Conservation (phyloP, 1,140 invertebrate species). For the Kradibia gibbosae region DNA sequence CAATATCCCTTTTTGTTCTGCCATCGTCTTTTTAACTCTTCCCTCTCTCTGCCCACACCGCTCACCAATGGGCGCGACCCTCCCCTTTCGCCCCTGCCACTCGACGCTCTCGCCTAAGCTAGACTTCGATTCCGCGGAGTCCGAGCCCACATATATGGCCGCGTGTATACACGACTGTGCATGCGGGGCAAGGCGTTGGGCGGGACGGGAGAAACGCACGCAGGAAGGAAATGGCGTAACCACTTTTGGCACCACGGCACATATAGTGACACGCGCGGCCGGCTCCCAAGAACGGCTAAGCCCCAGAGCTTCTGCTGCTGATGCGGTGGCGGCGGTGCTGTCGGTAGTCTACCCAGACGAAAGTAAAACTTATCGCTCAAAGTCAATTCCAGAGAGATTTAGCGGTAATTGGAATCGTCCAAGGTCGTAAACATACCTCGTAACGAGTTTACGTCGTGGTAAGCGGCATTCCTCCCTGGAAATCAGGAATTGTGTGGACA, state of each 20-base stretch:
- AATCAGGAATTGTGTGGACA: constrained; percentile 49
- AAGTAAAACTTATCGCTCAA: constrained; percentile 54
- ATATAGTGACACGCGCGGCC: constrained; percentile 11
- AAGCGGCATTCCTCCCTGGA: constrained; percentile 55
- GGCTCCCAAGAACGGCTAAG: constrained; percentile 39
- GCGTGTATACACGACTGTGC: background rate
- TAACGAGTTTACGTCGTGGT: constrained; percentile 52
- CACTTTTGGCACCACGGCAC: constrained; percentile 41
- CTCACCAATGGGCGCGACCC: too few relatives aligned
- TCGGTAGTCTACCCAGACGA: constrained; percentile 24
- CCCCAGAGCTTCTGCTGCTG: constrained; percentile 12
- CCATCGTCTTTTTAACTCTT: background rate
- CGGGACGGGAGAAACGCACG: background rate
- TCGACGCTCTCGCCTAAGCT: background rate
- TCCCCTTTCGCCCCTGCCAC: too few relatives aligned
- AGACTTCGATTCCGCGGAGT: background rate
- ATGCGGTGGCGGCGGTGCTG: background rate
- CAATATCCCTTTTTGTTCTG: constrained; percentile 28
- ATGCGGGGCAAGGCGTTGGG: background rate
- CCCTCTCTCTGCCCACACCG: too few relatives aligned
- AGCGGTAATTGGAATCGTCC: constrained; percentile 53
- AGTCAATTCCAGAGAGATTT: constrained; percentile 54
- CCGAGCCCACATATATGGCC: background rate
- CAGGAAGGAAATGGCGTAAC: constrained; percentile 38
- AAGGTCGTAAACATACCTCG: constrained; percentile 52